A percentile compares a stretch with the other conserved stretches of the same genome.
These are phyloP conservation scores for Petaurus breviceps DNA, from an alignment of 2,113 vertebrate genomes.

Conservation along the genomic window DNA sequence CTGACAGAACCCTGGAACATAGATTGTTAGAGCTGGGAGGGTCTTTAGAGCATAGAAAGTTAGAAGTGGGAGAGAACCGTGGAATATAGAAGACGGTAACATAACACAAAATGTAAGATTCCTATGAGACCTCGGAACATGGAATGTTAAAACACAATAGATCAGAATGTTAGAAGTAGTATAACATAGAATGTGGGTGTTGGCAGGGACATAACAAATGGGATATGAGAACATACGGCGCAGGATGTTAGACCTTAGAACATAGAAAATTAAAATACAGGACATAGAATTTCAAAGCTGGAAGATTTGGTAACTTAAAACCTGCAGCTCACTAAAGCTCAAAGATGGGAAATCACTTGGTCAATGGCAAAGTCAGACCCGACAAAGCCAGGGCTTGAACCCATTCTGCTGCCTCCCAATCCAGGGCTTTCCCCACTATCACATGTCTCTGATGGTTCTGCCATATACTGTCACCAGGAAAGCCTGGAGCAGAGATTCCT, in stretches of 20 bases:
- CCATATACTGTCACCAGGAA: neutral
- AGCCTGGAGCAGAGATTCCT: neutral
- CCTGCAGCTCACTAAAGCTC: neutral
- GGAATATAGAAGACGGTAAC: neutral
- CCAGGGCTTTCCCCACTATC: neutral
- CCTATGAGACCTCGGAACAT: neutral
- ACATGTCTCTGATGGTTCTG: neutral
- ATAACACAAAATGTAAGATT: neutral
- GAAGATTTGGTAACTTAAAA: neutral
- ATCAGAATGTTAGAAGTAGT: neutral
- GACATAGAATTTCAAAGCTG: neutral
- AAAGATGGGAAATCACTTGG: conserved; percentile 66
- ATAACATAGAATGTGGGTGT: neutral
- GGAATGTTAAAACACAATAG: neutral
- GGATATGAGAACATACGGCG: neutral
- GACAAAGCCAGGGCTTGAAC: conserved; percentile 19
- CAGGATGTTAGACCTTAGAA: neutral
- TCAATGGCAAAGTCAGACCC: conserved; percentile 44
- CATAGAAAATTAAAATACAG: neutral
- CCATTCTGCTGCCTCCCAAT: neutral
- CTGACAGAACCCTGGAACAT: neutral
- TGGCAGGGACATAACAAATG: neutral
- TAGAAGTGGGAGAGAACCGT: neutral
- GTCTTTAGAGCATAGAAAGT: neutral
- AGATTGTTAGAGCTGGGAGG: neutral